phyloP scores from a whole-genome alignment of 2,888 invertebrate species.

The Diarsia rubi region DNA sequence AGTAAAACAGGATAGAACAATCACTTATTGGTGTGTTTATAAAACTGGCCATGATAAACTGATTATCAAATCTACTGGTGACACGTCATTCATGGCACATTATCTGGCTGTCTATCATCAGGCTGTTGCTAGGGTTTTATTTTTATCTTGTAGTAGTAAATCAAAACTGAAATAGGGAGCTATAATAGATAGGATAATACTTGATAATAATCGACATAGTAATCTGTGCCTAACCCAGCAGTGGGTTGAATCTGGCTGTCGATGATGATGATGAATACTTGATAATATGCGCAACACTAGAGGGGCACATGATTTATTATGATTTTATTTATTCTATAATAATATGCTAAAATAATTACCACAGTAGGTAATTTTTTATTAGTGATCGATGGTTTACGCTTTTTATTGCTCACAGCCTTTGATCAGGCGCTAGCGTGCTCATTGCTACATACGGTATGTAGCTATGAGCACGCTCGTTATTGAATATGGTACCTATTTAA shows the following conservation, averaged over 20 bases:
- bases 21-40: constrained; percentile 28
- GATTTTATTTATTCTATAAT: neutral
- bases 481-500: no score
- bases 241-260: no score
- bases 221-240: no score
- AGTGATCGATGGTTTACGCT: no score
- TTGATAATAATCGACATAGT: no score
- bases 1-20: constrained; percentile 10
- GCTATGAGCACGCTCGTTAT: no score
- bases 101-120: neutral
- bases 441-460: no score
- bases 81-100: constrained; percentile 12
- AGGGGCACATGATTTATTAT: neutral
- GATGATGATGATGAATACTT: neutral
- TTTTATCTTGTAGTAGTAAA: constrained; percentile 20
- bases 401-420: neutral
- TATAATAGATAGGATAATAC: constrained; percentile 1
- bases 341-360: neutral
- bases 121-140: constrained; percentile 23
- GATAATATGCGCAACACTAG: neutral
- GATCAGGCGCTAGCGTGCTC: constrained; percentile 14
- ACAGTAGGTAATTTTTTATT: neutral
- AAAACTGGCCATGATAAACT: constrained; percentile 11
- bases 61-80: neutral
- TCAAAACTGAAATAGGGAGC: constrained; percentile 5